These are phyloP conservation scores for Galerucella nymphaeae DNA, from an alignment of 2,888 invertebrate genomes.

Conservation along the genomic window DNA sequence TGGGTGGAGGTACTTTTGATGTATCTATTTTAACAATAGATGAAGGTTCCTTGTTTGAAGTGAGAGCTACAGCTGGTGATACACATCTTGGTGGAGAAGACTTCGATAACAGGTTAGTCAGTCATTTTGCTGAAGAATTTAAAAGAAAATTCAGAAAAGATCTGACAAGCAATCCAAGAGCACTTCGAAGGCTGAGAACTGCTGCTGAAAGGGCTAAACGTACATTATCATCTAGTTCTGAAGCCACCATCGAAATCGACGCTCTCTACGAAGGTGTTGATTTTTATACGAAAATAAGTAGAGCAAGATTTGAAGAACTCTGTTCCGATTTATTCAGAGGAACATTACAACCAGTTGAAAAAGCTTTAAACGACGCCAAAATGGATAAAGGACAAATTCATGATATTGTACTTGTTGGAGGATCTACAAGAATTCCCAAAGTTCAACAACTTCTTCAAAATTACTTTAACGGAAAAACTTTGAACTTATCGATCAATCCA, in stretches of 20 bases:
- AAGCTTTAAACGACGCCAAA: slow-evolving; percentile 80
- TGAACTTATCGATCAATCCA: slow-evolving; percentile 61
- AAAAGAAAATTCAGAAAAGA: slow-evolving; percentile 79
- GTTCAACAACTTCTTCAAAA: slow-evolving; percentile 79
- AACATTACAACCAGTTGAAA: slow-evolving; percentile 76
- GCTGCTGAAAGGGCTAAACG: slow-evolving; percentile 85
- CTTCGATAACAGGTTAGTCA: slow-evolving; percentile 70
- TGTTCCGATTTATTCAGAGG: slow-evolving; percentile 76
- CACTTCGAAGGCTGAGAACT: slow-evolving; percentile 76
- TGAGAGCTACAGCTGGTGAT: slow-evolving; percentile 85
- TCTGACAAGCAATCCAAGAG: slow-evolving; percentile 69
- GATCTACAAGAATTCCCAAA: slow-evolving; percentile 83
- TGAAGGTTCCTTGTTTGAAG: slow-evolving; percentile 87
- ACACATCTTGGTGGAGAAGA: slow-evolving; percentile 86
- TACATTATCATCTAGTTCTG: slow-evolving; percentile 80
- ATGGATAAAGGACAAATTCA: slow-evolving; percentile 80
- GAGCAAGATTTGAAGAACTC: slow-evolving; percentile 82
- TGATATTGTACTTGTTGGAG: slow-evolving; percentile 85
- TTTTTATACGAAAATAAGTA: slow-evolving; percentile 78
- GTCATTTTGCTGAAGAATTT: slow-evolving; percentile 75
- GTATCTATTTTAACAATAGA: slow-evolving; percentile 87
- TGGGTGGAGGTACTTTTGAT: slow-evolving; percentile 79
- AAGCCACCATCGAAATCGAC: slow-evolving; percentile 81
- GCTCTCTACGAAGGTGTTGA: slow-evolving; percentile 80
- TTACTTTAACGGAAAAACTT: slow-evolving; percentile 73